phyloP scores from a whole-genome alignment of 2,888 invertebrate species.

The Ormyrus labotus region DNA sequence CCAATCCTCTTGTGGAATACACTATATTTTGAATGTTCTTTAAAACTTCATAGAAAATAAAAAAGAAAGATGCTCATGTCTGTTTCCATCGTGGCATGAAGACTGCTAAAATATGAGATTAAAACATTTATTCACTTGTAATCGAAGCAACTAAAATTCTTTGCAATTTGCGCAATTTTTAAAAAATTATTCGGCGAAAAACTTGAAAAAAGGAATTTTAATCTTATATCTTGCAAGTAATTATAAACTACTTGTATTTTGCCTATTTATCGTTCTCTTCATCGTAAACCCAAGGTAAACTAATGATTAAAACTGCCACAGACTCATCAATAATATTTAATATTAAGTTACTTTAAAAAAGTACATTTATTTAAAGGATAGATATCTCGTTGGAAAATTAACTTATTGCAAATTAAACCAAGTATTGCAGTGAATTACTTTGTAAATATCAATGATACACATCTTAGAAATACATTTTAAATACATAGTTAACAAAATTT shows the following conservation, averaged over 20 bases:
- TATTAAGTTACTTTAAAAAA: slow-evolving; percentile 40
- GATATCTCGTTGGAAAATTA: too few relatives aligned
- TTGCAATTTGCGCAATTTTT: slow-evolving; percentile 8
- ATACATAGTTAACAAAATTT: background rate
- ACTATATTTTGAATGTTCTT: too few relatives aligned
- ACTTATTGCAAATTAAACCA: too few relatives aligned
- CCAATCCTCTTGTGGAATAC: too few relatives aligned
- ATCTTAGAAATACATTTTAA: background rate
- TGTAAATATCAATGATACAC: too few relatives aligned
- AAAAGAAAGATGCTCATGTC: slow-evolving; percentile 24
- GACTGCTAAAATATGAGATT: background rate
- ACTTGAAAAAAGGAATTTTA: slow-evolving; percentile 19
- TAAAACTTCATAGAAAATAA: too few relatives aligned
- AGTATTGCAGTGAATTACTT: too few relatives aligned
- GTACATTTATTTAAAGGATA: background rate
- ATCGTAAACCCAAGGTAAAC: slow-evolving; percentile 15
- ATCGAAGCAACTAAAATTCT: slow-evolving; percentile 12
- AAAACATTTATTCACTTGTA: slow-evolving; percentile 5
- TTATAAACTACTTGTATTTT: slow-evolving; percentile 27
- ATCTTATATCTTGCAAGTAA: slow-evolving; percentile 25
- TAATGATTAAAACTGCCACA: slow-evolving; percentile 18
- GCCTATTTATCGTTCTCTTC: slow-evolving; percentile 33
- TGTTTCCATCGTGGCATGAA: slow-evolving; percentile 14
- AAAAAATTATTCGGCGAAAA: slow-evolving; percentile 13
- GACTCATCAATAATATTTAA: slow-evolving; percentile 6